phyloP scores from a whole-genome alignment of 1,140 invertebrate genomes.

The Calosoma granatense region DNA sequence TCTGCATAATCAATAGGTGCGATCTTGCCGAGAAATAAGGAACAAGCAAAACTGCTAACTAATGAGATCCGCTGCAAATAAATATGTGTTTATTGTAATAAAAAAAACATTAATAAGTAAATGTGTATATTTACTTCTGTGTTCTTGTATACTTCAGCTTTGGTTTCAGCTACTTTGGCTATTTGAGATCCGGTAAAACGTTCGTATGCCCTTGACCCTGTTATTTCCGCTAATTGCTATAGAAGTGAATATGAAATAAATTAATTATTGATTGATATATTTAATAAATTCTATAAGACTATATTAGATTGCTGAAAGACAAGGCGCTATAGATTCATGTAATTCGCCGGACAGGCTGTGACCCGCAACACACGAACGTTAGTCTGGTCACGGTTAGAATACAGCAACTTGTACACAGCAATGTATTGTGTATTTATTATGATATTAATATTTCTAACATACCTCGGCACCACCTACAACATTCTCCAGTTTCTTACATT shows the following conservation, averaged over 20 bases:
- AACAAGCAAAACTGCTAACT: constrained; percentile 85
- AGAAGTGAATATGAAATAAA: constrained; percentile 23
- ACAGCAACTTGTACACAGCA: no score
- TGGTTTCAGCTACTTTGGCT: constrained; percentile 69
- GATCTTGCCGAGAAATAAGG: constrained; percentile 79
- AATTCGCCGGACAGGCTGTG: no score
- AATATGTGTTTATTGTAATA: constrained; percentile 19
- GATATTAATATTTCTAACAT: no score
- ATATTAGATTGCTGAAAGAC: no score
- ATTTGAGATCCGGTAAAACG: constrained; percentile 92
- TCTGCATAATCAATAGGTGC: constrained; percentile 87
- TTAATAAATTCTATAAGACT: no score
- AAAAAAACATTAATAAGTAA: constrained; percentile 12
- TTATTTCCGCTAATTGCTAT: constrained; percentile 70
- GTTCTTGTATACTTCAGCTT: constrained; percentile 63
- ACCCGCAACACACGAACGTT: no score
- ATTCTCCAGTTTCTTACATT: constrained; percentile 72
- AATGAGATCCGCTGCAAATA: constrained; percentile 73
- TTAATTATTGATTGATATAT: no score
- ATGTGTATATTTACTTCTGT: constrained; percentile 53
- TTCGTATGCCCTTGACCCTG: constrained; percentile 87
- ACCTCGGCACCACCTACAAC: constrained; percentile 68
- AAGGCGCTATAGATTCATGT: no score
- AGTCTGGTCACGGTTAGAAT: no score
- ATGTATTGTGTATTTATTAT: no score